phyloP scores from a whole-genome alignment of 1,140 invertebrate genomes.

The Macrotrachela quadricornifera region DNA sequence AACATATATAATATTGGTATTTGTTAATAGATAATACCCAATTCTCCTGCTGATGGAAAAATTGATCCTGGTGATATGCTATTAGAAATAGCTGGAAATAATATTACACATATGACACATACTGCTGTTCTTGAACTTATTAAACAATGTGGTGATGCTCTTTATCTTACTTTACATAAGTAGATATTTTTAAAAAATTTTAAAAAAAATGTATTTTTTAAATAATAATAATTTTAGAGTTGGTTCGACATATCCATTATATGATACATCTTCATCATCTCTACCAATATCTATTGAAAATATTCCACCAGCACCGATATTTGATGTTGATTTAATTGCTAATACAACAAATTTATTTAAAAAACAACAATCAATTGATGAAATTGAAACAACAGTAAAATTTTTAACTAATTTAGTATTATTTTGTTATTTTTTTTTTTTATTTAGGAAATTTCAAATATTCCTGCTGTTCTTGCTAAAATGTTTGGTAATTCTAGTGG shows the following conservation, averaged over 20 bases:
- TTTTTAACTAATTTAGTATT: not conserved
- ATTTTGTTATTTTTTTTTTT: not conserved
- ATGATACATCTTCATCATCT: not conserved
- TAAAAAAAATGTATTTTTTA: too few relatives aligned
- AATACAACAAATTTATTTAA: too few relatives aligned
- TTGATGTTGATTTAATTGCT: too few relatives aligned
- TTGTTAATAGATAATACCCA: not conserved
- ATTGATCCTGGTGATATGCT: constrained; percentile 5
- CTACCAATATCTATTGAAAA: not conserved
- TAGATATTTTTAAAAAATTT: too few relatives aligned
- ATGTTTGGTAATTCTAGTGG: constrained; percentile 1
- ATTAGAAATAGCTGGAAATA: not conserved
- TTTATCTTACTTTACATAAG: too few relatives aligned
- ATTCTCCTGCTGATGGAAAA: constrained; percentile 1
- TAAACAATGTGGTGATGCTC: too few relatives aligned
- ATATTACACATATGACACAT: not conserved
- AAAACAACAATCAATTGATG: too few relatives aligned
- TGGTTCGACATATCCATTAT: too few relatives aligned
- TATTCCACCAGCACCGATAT: not conserved
- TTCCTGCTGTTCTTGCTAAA: not conserved
- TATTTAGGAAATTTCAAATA: not conserved
- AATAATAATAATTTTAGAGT: too few relatives aligned
- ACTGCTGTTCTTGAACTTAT: constrained; percentile 3
- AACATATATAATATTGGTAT: not conserved
- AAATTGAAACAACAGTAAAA: not conserved